Percentiles rank a stretch among this genome's conserved stretches.
These are phyloP conservation scores for Tachysurus fulvidraco DNA, from an alignment of 2,113 vertebrate genomes.

Conservation along the genomic window DNA sequence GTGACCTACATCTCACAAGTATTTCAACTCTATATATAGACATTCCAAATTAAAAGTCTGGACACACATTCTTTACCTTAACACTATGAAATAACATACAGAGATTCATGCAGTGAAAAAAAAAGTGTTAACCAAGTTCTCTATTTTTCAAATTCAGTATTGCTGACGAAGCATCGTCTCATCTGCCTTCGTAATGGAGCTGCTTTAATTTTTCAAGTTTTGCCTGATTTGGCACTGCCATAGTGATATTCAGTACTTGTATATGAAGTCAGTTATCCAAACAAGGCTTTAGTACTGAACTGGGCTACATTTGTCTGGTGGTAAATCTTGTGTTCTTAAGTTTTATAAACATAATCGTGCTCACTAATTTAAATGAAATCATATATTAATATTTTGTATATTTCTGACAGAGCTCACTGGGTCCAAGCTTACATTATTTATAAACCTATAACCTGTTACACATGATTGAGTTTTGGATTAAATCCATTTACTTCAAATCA, in stretches of 20 bases:
- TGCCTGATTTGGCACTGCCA: not conserved
- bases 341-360: not conserved
- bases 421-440: not conserved
- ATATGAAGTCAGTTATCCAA: not conserved
- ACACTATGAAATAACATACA: not conserved
- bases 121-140: not conserved
- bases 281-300: not conserved
- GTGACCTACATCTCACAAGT: slow-evolving; percentile 26
- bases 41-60: not conserved
- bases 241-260: not conserved
- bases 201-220: not conserved
- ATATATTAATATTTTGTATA: not conserved
- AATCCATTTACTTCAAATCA: not conserved
- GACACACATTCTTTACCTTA: not conserved
- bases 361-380: not conserved
- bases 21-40: slow-evolving; percentile 8
- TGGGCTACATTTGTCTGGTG: not conserved
- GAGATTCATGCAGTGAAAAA: not conserved
- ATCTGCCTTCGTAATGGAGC: not conserved
- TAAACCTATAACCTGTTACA: not conserved
- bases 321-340: not conserved
- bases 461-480: not conserved
- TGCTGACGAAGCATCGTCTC: not conserved
- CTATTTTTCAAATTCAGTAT: not conserved
- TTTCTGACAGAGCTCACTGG: not conserved